Percentiles rank a stretch among this genome's conserved stretches.
phyloP scores from a whole-genome alignment of 2,888 invertebrate species.

The Melangyna quadrimaculata region DNA sequence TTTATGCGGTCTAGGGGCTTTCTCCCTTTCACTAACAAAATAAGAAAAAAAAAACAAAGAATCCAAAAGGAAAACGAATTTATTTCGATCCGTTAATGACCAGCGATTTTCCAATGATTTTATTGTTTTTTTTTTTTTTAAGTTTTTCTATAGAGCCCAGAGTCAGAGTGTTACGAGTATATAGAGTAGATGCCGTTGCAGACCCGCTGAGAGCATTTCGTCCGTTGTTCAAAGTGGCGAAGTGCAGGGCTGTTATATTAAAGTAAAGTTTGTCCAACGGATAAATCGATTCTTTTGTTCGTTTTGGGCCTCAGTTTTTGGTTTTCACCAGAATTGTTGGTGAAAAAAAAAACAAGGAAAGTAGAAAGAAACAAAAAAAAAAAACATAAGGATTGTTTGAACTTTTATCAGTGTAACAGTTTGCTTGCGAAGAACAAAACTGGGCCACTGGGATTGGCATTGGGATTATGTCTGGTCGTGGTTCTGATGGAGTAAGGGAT shows the following conservation, averaged over 20 bases:
- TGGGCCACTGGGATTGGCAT: constrained; percentile 1
- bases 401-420: constrained; percentile 52
- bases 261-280: constrained; percentile 44
- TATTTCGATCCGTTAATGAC: constrained; percentile 65
- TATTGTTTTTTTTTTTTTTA: constrained; percentile 6
- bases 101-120: constrained; percentile 68
- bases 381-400: constrained; percentile 20
- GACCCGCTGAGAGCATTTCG: not conserved
- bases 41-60: constrained; percentile 7
- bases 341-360: not conserved
- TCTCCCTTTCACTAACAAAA: constrained; percentile 8
- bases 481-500: constrained; percentile 6
- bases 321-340: not conserved
- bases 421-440: constrained; percentile 27
- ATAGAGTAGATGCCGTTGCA: not conserved
- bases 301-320: constrained; percentile 3
- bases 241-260: not conserved
- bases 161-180: not conserved
- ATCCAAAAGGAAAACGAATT: constrained; percentile 48
- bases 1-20: constrained; percentile 57
- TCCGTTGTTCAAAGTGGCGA: constrained; percentile 11
- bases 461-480: not conserved
- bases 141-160: not conserved
- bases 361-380: not conserved
- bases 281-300: constrained; percentile 40